phyloP scores from a whole-genome alignment of 1,140 invertebrate genomes.

The Microplitis mediator region DNA sequence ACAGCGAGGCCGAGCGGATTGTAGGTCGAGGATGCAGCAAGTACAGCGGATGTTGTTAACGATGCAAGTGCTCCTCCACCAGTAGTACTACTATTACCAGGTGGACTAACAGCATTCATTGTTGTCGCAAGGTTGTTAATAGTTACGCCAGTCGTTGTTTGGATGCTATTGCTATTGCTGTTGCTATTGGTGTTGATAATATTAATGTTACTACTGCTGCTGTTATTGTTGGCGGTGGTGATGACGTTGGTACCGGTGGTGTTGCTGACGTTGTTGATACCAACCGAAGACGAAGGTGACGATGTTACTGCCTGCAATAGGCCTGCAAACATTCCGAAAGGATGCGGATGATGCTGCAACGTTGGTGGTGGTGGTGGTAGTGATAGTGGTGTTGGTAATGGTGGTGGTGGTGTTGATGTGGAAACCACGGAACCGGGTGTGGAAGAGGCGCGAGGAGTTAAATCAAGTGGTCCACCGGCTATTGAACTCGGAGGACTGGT shows the following conservation, averaged over 20 bases:
- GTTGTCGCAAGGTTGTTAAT: slow-evolving; percentile 42
- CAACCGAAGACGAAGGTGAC: slow-evolving; percentile 37
- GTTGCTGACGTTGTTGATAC: slow-evolving; percentile 38
- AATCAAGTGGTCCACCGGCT: slow-evolving; percentile 52
- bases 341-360: slow-evolving; percentile 49
- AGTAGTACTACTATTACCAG: slow-evolving; percentile 33
- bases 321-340: slow-evolving; percentile 62
- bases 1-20: slow-evolving; percentile 81
- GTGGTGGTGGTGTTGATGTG: slow-evolving; percentile 52
- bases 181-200: slow-evolving; percentile 40
- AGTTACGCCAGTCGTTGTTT: slow-evolving; percentile 31
- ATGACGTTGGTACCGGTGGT: slow-evolving; percentile 29
- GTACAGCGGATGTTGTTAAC: slow-evolving; percentile 74
- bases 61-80: slow-evolving; percentile 70
- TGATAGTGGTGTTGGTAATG: slow-evolving; percentile 26
- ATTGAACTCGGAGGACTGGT: slow-evolving; percentile 53
- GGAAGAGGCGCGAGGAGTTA: slow-evolving; percentile 58
- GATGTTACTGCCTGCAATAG: slow-evolving; percentile 60
- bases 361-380: slow-evolving; percentile 43
- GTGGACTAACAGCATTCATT: slow-evolving; percentile 42
- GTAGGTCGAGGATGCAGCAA: slow-evolving; percentile 74
- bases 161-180: slow-evolving; percentile 48
- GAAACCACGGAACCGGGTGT: slow-evolving; percentile 56
- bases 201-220: slow-evolving; percentile 38
- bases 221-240: background rate